These are phyloP conservation scores for Sternarchorhynchus goeldii DNA, from an alignment of 2,797 vertebrate genomes.

Conservation along the genomic window DNA sequence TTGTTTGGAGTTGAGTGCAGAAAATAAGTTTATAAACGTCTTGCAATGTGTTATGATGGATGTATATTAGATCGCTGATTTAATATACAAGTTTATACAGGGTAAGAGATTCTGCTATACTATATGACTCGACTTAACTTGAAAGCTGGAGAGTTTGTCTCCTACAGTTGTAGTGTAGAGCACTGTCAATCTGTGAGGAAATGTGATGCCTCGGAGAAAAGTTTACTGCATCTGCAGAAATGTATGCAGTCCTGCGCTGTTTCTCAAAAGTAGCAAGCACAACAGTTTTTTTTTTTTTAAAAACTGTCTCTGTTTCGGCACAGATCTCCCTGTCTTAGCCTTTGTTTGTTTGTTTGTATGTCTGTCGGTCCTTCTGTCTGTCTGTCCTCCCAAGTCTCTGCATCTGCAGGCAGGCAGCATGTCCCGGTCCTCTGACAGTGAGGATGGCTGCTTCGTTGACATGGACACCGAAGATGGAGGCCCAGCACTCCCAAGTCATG, in stretches of 20 bases:
- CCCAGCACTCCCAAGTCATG: neutral
- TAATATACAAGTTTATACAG: too few relatives aligned
- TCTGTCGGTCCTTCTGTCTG: neutral
- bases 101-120: neutral
- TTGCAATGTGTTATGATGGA: too few relatives aligned
- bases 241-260: conserved; percentile 2
- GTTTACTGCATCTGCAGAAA: neutral
- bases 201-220: neutral
- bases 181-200: neutral
- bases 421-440: conserved; percentile 31
- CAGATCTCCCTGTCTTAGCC: neutral
- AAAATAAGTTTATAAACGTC: too few relatives aligned
- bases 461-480: conserved; percentile 37
- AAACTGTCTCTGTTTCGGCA: too few relatives aligned
- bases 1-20: too few relatives aligned
- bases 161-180: neutral
- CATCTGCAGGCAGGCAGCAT: conserved; percentile 38
- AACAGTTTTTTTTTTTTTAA: neutral
- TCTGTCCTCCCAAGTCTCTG: neutral
- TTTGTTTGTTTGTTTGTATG: neutral
- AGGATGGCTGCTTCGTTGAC: conserved; percentile 32
- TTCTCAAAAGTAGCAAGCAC: neutral
- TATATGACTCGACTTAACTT: too few relatives aligned
- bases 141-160: neutral
- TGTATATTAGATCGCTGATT: too few relatives aligned